A percentile compares a stretch with the other conserved stretches of the same genome.
phyloP scores from a whole-genome alignment of 2,797 vertebrate genomes.

The Catharus ustulatus region DNA sequence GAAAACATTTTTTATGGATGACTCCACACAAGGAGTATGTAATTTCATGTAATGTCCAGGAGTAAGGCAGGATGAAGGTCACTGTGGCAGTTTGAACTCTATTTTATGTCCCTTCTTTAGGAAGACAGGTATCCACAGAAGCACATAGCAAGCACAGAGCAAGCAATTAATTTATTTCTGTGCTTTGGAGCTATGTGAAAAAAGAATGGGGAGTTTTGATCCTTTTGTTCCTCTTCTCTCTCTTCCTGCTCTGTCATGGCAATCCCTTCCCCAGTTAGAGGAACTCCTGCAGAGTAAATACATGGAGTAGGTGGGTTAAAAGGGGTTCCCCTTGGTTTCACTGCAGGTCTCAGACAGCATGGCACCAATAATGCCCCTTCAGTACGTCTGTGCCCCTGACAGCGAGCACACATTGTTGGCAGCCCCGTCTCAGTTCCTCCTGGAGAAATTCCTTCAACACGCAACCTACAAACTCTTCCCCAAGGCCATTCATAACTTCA shows the following conservation, averaged over 20 bases:
- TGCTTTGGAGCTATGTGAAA: not conserved
- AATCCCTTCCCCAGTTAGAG: not conserved
- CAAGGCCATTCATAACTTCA: slow-evolving; percentile 86
- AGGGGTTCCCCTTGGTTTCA: not conserved
- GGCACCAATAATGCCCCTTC: slow-evolving; percentile 84
- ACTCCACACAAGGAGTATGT: not conserved
- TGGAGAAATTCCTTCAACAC: slow-evolving; percentile 94
- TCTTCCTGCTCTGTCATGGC: not conserved
- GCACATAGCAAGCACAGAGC: not conserved
- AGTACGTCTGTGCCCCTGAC: slow-evolving; percentile 96
- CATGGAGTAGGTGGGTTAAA: not conserved
- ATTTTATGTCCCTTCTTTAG: not conserved
- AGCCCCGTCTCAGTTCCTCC: slow-evolving; percentile 93
- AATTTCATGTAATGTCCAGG: not conserved
- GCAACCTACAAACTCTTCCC: slow-evolving; percentile 94
- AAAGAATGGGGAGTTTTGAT: not conserved
- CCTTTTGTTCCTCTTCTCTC: not conserved
- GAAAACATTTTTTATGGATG: not conserved
- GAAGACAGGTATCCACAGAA: not conserved
- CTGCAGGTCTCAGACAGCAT: slow-evolving; percentile 86
- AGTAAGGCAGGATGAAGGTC: not conserved
- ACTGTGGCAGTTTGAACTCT: not conserved
- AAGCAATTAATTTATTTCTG: not conserved
- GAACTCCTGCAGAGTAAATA: not conserved
- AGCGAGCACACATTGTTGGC: slow-evolving; percentile 93